phyloP scores from a whole-genome alignment of 2,797 vertebrate genomes.

The Antrozous pallidus region DNA sequence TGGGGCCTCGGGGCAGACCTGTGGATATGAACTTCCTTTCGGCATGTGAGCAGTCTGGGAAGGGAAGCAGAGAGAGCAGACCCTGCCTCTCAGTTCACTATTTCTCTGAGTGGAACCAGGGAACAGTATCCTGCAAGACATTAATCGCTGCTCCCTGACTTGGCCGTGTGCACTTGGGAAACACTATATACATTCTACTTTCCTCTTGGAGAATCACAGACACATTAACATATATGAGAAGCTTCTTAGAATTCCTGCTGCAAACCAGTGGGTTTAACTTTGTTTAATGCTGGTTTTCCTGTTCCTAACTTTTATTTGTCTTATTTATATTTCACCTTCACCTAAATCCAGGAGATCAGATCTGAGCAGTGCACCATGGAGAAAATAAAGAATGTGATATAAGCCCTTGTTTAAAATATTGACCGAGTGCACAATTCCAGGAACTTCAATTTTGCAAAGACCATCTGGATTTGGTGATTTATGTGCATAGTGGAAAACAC shows the following conservation, averaged over 20 bases:
- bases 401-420: neutral
- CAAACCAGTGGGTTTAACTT: neutral
- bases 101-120: neutral
- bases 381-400: neutral
- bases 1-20: neutral
- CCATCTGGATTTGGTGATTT: neutral
- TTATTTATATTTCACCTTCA: neutral
- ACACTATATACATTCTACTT: accelerated
- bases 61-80: neutral
- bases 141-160: accelerated
- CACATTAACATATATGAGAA: neutral
- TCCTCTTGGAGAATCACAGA: neutral
- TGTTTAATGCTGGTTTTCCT: neutral
- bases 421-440: neutral
- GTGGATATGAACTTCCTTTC: neutral
- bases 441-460: neutral
- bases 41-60: neutral
- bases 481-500: neutral
- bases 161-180: neutral
- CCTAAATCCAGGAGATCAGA: neutral
- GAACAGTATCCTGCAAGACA: neutral
- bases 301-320: neutral
- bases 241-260: neutral
- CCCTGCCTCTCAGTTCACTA: no score
- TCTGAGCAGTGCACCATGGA: neutral